phyloP scores from a whole-genome alignment of 2,888 invertebrate species.

The Hypselothyrea guttata region DNA sequence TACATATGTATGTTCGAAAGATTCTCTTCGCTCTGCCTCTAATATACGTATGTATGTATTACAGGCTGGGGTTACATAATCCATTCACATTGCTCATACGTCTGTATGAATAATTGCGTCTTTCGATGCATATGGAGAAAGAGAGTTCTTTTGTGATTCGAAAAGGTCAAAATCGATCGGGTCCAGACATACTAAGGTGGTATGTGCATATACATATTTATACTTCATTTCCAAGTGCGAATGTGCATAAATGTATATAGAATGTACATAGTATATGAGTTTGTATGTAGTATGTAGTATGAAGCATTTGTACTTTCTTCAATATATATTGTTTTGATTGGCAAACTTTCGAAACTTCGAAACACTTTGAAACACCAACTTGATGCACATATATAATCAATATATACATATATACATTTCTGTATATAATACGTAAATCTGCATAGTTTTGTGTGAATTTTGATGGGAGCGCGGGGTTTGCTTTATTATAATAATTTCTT shows the following conservation, averaged over 20 bases:
- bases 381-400: conserved; percentile 14
- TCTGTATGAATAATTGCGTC: too few species aligned
- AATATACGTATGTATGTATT: conserved; percentile 3
- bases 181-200: background rate
- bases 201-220: conserved; percentile 2
- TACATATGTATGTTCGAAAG: too few species aligned
- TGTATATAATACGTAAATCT: conserved; percentile 2
- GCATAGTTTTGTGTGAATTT: conserved; percentile 14
- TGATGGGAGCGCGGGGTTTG: background rate
- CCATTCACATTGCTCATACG: background rate
- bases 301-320: conserved; percentile 11
- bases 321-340: conserved; percentile 12
- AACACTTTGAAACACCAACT: conserved; percentile 56
- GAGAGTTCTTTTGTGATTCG: too few species aligned
- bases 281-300: conserved; percentile 10
- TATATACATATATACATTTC: background rate
- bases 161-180: too few species aligned
- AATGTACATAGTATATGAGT: background rate
- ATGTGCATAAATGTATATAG: conserved; percentile 7
- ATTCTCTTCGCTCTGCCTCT: background rate
- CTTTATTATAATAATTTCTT: too few species aligned
- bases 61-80: conserved; percentile 37
- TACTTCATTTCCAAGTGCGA: background rate
- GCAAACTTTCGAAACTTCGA: conserved; percentile 25
- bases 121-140: too few species aligned